Percentiles rank a stretch among this genome's conserved stretches.
Evolutionary conservation across 2,113 vertebrate species (phyloP).

Genomic region (Kryptolebias marmoratus): DNA sequence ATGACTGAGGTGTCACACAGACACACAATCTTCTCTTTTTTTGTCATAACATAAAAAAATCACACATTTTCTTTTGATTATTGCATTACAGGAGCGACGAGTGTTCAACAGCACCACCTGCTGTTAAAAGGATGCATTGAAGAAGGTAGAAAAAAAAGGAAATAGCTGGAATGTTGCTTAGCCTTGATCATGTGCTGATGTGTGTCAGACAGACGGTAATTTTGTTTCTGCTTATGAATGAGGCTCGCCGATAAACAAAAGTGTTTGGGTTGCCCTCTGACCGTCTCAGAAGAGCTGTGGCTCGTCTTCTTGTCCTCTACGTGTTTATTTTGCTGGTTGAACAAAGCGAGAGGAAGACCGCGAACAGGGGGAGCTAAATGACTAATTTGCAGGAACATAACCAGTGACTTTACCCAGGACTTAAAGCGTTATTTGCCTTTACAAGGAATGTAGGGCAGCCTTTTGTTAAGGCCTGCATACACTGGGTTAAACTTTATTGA

Average conservation of each 20-base stretch:
- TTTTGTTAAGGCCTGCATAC: conserved; percentile 5
- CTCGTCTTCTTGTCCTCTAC: neutral
- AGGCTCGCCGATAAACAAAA: conserved; percentile 36
- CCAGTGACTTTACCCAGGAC: conserved; percentile 1
- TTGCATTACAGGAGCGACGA: conserved; percentile 9
- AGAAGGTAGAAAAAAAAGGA: neutral
- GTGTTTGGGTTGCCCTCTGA: conserved; percentile 42
- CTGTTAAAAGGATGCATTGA: conserved; percentile 36
- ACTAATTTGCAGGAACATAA: conserved; percentile 11
- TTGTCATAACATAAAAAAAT: neutral
- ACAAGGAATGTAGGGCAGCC: conserved; percentile 3
- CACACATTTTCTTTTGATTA: conserved; percentile 7
- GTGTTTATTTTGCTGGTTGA: conserved; percentile 38
- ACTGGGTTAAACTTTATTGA: conserved; percentile 32
- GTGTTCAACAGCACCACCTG: conserved; percentile 67
- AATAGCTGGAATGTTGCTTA: neutral
- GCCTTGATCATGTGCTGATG: conserved; percentile 28
- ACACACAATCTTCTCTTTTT: neutral
- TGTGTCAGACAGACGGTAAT: conserved; percentile 24
- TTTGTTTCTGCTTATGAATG: conserved; percentile 44
- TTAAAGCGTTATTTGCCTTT: conserved; percentile 27
- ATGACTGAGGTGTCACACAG: conserved; percentile 12
- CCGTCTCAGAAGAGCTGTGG: conserved; percentile 11
- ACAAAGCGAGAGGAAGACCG: conserved; percentile 2
- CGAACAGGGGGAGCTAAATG: neutral